Evolutionary conservation across 2,888 invertebrate genomes (phyloP), one percentile per base, ranked within the genome.

Genomic region (Tuta absoluta): DNA sequence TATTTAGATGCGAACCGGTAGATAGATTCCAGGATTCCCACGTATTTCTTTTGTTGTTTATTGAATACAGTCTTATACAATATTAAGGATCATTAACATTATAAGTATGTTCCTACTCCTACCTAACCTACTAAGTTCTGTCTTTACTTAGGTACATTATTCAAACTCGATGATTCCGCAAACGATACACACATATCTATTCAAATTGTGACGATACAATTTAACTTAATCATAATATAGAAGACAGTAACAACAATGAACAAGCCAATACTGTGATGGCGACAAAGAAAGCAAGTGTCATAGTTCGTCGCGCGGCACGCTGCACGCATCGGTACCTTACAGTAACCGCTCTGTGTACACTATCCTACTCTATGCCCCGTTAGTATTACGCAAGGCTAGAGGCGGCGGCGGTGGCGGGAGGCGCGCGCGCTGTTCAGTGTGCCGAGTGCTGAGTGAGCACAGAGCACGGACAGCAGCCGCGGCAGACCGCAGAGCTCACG

Each of bases 361-460:
- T 72, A 76, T 76, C 79, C 21, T 75, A 80, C 87, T 89, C 89
- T 88, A 86, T 87, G 87, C 81, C 80, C 87, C 87, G 89, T 89
- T 89, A 88, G 73, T 72, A 84, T 90, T 90, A 88, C 89, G 89
- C 87, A 76, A 80, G 80, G 81, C 81, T 79, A 83, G 77, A 81
- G 84, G 83, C 75, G 83, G 82, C 76, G 79, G 80, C 85, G 75
- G 80, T 82, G 76, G 69, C 69, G 67, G 33, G 33, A 33, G 33
- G 8, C 72, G 73, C 74, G 74, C 82, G 82, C 45, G 84, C 79
- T 84, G 84, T 74, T 85, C 85, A 82, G 81, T 79, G 33, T 33
- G 33, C 33, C 33, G 33, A 33, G 33, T 33, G 33, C 33, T 33
- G 33, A 83, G 81, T 80, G 84, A 83, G 77, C 17, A 48, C 48